A percentile compares a stretch with the other conserved stretches of the same genome.
These are phyloP conservation scores for Ceratina calcarata DNA, from an alignment of 1,140 invertebrate genomes.

Conservation along the genomic window DNA sequence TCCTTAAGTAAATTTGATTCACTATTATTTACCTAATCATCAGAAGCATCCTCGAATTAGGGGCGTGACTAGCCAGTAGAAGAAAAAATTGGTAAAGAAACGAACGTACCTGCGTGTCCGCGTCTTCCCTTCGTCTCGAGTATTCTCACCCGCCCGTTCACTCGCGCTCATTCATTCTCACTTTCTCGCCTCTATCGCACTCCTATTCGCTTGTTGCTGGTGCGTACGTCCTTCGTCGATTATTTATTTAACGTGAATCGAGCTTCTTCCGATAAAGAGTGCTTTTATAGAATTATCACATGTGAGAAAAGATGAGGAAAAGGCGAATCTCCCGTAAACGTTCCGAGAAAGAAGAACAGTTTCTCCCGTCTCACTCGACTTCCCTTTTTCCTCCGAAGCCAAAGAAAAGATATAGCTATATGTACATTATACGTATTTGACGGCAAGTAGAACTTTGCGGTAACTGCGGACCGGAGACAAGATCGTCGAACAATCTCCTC, in stretches of 20 bases:
- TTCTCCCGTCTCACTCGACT: not conserved
- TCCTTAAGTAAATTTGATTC: constrained; percentile 51
- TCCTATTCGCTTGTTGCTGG: not conserved
- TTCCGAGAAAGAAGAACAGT: not conserved
- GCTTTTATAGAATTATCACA: constrained; percentile 58
- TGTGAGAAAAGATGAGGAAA: constrained; percentile 49
- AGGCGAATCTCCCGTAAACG: constrained; percentile 22
- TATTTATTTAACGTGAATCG: not conserved
- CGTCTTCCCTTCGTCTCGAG: not conserved
- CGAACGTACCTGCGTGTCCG: constrained; percentile 7
- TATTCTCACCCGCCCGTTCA: not conserved
- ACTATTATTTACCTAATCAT: constrained; percentile 15
- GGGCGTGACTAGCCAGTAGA: constrained; percentile 33
- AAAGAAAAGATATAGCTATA: not conserved
- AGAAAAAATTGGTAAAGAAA: constrained; percentile 45
- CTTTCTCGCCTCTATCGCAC: not conserved
- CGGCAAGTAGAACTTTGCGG: not conserved
- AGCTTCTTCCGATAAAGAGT: constrained; percentile 40
- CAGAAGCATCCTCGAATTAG: constrained; percentile 45
- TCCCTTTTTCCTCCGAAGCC: not conserved
- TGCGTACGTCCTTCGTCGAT: constrained; percentile 13
- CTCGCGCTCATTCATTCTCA: no score
- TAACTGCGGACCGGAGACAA: not conserved
- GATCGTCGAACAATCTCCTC: not conserved
- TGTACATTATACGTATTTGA: no score